Conservation (phyloP, 2,797 vertebrate species). For the Danio kyathit region DNA sequence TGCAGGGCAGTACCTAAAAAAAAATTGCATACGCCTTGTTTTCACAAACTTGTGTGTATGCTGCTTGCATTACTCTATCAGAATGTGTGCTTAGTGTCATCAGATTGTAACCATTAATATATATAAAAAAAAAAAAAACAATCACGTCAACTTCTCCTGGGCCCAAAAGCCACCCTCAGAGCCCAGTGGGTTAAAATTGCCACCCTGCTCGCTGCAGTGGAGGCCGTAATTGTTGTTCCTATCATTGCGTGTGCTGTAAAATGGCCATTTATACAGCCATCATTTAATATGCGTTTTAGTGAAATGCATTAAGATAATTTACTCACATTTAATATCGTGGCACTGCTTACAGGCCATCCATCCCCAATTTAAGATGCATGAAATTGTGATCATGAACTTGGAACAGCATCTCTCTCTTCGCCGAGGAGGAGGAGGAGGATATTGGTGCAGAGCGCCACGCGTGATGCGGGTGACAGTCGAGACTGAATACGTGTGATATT, state of each 20-base stretch:
- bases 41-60: too few species aligned
- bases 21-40: too few species aligned
- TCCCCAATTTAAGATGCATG: slow-evolving; percentile 82
- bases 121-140: too few species aligned
- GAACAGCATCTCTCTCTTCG: slow-evolving; percentile 72
- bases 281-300: slow-evolving; percentile 68
- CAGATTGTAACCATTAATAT: too few species aligned
- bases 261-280: slow-evolving; percentile 62
- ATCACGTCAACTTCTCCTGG: too few species aligned
- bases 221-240: slow-evolving; percentile 35
- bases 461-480: slow-evolving; percentile 84
- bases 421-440: slow-evolving; percentile 72
- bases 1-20: too few species aligned
- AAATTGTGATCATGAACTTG: slow-evolving; percentile 83
- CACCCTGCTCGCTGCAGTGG: background rate
- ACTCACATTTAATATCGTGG: slow-evolving; percentile 68
- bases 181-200: slow-evolving; percentile 9
- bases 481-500: slow-evolving; percentile 86
- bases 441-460: slow-evolving; percentile 78
- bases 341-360: slow-evolving; percentile 70
- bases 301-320: slow-evolving; percentile 73
- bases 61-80: too few species aligned
- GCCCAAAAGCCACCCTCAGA: too few species aligned
- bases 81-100: too few species aligned
- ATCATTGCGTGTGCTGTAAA: slow-evolving; percentile 69